These are phyloP conservation scores for Nesidiocoris tenuis DNA, from an alignment of 2,888 invertebrate species.

Conservation along the genomic window DNA sequence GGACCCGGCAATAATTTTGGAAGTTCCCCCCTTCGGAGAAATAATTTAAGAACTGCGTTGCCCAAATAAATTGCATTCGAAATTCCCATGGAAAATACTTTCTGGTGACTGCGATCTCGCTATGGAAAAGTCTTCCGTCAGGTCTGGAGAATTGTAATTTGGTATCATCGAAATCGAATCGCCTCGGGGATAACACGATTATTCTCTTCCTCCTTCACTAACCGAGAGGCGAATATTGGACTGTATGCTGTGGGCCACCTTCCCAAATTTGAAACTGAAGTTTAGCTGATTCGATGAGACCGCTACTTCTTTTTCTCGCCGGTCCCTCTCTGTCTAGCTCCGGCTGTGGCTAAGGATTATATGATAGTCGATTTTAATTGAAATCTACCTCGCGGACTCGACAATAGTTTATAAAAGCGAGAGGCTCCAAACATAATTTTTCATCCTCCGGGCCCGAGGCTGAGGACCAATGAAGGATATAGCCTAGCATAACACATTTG, in stretches of 20 bases:
- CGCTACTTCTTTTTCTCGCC: background rate
- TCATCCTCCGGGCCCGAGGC: background rate
- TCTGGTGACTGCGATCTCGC: no score
- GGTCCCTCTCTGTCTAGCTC: background rate
- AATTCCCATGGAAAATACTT: no score
- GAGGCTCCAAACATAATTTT: background rate
- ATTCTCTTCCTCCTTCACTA: background rate
- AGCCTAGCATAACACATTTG: background rate
- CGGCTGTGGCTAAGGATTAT: background rate
- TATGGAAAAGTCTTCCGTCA: no score
- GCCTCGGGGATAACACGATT: background rate
- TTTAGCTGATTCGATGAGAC: background rate
- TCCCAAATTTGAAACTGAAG: background rate
- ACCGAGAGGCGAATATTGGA: background rate
- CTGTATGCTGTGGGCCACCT: background rate
- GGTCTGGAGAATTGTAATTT: background rate
- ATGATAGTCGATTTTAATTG: background rate
- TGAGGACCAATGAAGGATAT: background rate
- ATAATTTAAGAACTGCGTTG: no score
- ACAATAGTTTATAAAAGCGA: background rate
- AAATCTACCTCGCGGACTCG: background rate
- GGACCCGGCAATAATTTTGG: no score
- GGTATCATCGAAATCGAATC: background rate
- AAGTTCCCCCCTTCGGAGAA: no score
- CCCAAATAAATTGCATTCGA: no score